Base-by-base conservation (phyloP, 1,140 invertebrate species). In the Atta colombica region DNA sequence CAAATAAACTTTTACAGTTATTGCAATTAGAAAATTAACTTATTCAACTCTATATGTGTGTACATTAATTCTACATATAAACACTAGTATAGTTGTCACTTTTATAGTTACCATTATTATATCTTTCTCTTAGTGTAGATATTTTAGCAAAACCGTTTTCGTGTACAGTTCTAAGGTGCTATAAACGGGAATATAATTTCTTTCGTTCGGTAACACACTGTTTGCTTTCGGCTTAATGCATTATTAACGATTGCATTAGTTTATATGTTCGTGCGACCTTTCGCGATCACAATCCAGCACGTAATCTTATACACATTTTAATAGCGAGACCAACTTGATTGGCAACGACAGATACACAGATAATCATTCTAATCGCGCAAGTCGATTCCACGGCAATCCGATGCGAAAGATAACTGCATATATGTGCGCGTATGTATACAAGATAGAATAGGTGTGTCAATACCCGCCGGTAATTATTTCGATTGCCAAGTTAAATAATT, bases 391-490 rank as follows among this genome's bases (percentile, higher is more conserved):
- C 58, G 55, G 49, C 65, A 66, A 88, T 75, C 72, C 77, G 68
- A 75, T 61, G 53, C 45, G 74, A 72, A 80, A 89, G 86, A 85
- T 85, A 89, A 82, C 21, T 72, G 45, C 55, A n/a, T 18, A 35
- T 7, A 18, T 10, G 58, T 25, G 12, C 1, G 65, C 0, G 1
- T 63, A 51, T 39, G 18, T 72, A 35, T 68, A 10, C 10, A 77
- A 66, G n/a, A 69, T 55, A 61, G 31, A 39, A 85, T 87, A 85
- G 80, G 85, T 82, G 89, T 77, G 88, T 75, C 88, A 75, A 61
- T 61, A 75, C 77, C 71, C 89, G 65, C 18, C 71, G 87, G 66
- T 89, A 91, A 91, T 91, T 91, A 89, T 87, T 68, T 87, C 75
- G 87, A 90, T 75, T 77, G 75, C 58, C 71, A 75, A 61, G 78